A percentile compares a stretch with the other conserved stretches of the same genome.
Conservation (phyloP, 2,797 vertebrate genomes). For the Hozukius guyotensis region DNA sequence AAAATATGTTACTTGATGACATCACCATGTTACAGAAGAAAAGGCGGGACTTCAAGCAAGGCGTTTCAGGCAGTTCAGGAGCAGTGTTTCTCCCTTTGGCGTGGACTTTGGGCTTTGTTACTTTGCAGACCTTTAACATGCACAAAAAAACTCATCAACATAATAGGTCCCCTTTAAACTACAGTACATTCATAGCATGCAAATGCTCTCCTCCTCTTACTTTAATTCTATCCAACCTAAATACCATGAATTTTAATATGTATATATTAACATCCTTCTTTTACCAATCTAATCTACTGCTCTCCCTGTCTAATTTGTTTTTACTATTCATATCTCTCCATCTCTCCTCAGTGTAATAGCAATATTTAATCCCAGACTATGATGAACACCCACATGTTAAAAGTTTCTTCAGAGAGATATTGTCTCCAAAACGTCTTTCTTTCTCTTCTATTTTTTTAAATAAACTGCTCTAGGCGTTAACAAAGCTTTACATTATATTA, state of each 20-base stretch:
- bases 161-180: too few relatives aligned
- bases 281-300: background rate
- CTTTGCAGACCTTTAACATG: too few relatives aligned
- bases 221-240: background rate
- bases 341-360: background rate
- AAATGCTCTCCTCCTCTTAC: too few relatives aligned
- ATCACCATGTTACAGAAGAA: too few relatives aligned
- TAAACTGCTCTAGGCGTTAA: constrained; percentile 2
- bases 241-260: background rate
- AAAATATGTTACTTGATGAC: too few relatives aligned
- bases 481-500: constrained; percentile 17
- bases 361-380: background rate
- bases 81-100: too few relatives aligned
- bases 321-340: background rate
- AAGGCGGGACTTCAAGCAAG: too few relatives aligned
- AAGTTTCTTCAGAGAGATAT: background rate
- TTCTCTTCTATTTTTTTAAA: background rate
- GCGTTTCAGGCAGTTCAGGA: too few relatives aligned
- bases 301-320: background rate
- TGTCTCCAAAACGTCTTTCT: background rate
- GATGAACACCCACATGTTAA: background rate
- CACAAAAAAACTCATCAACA: too few relatives aligned
- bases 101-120: too few relatives aligned
- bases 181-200: too few relatives aligned
- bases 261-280: background rate